Evolutionary conservation across 2,113 vertebrate species (phyloP).

Genomic region (Microtus richardsoni): DNA sequence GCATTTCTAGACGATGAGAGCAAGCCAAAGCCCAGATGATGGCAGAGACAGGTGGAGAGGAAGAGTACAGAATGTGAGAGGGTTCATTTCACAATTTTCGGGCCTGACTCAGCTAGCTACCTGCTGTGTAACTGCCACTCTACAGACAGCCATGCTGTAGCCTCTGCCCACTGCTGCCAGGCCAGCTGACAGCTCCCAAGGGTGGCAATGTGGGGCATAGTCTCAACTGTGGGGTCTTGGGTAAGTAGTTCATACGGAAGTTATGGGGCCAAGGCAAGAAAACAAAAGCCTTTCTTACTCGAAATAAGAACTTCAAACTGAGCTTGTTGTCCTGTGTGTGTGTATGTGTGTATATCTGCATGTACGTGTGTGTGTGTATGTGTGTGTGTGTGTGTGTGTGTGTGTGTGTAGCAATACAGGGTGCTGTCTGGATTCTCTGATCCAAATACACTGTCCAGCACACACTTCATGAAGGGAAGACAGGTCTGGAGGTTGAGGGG

Average conservation of each 20-base stretch:
- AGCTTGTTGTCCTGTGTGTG: too few relatives aligned
- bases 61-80: slow-evolving; percentile 19
- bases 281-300: not conserved
- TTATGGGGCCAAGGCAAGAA: not conserved
- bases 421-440: rapidly evolving
- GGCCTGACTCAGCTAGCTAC: not conserved
- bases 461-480: not conserved
- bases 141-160: not conserved
- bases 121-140: not conserved
- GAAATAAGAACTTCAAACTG: slow-evolving; percentile 1
- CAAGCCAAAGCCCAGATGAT: not conserved
- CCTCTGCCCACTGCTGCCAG: not conserved
- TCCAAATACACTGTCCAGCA: not conserved
- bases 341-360: not conserved
- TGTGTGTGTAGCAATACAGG: not conserved
- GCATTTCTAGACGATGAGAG: not conserved
- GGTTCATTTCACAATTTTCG: slow-evolving; percentile 14
- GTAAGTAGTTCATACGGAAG: not conserved
- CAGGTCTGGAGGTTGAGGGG: not conserved
- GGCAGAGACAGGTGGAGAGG: not conserved
- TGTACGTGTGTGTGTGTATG: not conserved
- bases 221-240: not conserved
- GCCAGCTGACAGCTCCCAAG: not conserved
- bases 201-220: not conserved
- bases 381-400: not conserved